These are phyloP conservation scores for Copidosoma floridanum DNA, from an alignment of 1,140 invertebrate species.

Conservation along the genomic window DNA sequence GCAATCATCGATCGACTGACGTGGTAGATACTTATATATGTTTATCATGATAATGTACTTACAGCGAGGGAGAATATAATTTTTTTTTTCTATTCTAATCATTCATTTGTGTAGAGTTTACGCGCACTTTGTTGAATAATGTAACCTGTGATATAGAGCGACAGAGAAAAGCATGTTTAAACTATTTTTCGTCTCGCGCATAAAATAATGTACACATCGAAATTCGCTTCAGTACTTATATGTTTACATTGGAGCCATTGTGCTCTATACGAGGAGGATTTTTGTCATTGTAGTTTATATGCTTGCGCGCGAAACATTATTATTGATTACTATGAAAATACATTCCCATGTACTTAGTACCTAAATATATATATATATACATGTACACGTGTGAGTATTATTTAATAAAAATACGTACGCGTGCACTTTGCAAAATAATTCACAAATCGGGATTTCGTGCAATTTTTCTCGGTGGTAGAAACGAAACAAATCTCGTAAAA, in stretches of 20 bases:
- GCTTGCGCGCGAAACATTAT: no score
- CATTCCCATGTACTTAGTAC: no score
- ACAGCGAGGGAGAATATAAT: slow-evolving; percentile 16
- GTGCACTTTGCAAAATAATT: slow-evolving; percentile 4
- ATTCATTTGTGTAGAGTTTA: slow-evolving; percentile 32
- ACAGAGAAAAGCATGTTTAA: slow-evolving; percentile 20
- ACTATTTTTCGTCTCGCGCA: slow-evolving; percentile 16
- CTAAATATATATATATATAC: no score
- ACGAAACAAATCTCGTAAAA: no score
- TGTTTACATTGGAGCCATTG: no score
- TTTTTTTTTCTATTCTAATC: slow-evolving; percentile 24
- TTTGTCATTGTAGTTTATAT: no score
- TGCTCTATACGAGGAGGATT: no score
- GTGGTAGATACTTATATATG: slow-evolving; percentile 25
- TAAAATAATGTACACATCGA: not conserved
- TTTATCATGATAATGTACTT: slow-evolving; percentile 20
- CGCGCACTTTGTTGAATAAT: slow-evolving; percentile 47
- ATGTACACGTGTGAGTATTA: no score
- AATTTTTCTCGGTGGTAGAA: slow-evolving; percentile 33
- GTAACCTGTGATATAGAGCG: slow-evolving; percentile 56
- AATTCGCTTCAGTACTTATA: no score
- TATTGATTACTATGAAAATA: no score
- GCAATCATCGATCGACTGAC: slow-evolving; percentile 37
- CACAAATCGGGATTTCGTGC: slow-evolving; percentile 33
- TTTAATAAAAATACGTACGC: not conserved